Percentiles rank a stretch among this genome's conserved stretches.
These are phyloP conservation scores for Anabas testudineus DNA, from an alignment of 2,797 vertebrate genomes.

Conservation along the genomic window DNA sequence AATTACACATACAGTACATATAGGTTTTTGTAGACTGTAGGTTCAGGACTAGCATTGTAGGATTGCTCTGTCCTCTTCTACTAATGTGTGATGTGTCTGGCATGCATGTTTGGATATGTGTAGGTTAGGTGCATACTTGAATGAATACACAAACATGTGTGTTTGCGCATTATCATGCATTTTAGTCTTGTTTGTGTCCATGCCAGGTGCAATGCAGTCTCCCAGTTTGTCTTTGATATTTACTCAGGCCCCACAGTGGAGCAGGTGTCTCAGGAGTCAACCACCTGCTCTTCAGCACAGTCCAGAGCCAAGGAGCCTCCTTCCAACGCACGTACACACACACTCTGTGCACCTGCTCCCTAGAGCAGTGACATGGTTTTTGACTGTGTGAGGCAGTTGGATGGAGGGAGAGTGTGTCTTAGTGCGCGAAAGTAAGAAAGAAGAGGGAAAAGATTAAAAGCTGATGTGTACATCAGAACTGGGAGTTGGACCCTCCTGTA, in stretches of 20 bases:
- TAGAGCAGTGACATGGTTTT: conserved; percentile 54
- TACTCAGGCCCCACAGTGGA: conserved; percentile 73
- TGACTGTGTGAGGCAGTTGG: conserved; percentile 31
- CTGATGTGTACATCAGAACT: conserved; percentile 60
- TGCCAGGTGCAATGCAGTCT: conserved; percentile 75
- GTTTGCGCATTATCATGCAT: conserved; percentile 66
- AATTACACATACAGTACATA: conserved; percentile 4
- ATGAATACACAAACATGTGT: conserved; percentile 65
- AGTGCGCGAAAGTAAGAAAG: conserved; percentile 39
- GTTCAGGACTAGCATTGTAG: conserved; percentile 46
- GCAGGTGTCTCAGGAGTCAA: conserved; percentile 84
- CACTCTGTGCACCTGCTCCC: conserved; percentile 69
- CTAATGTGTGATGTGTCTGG: conserved; percentile 53
- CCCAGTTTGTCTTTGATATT: conserved; percentile 78
- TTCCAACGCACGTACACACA: conserved; percentile 42
- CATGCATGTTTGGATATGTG: conserved; percentile 24
- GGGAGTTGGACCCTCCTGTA: conserved; percentile 54
- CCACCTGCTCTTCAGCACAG: conserved; percentile 78
- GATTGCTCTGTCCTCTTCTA: conserved; percentile 45
- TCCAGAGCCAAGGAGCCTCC: conserved; percentile 70
- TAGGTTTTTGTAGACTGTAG: conserved; percentile 25
- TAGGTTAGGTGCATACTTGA: conserved; percentile 43
- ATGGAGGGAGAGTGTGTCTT: conserved; percentile 36
- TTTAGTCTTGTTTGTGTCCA: conserved; percentile 69
- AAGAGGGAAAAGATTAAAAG: conserved; percentile 42